Conservation (phyloP, 2,113 vertebrate species). For the Ivindomyrus marchei region DNA sequence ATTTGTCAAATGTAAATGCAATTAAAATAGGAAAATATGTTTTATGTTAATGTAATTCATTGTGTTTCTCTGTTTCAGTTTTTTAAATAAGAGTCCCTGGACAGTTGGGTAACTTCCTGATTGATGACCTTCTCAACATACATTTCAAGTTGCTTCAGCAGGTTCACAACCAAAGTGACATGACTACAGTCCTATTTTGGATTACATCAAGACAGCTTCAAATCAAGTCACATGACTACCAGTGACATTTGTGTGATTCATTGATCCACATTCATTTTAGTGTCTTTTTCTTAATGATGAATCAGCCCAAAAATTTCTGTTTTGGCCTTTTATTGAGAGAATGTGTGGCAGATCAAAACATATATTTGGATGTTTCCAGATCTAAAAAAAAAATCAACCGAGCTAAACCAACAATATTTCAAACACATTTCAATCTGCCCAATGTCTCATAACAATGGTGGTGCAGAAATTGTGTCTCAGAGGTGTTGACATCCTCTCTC, state of each 20-base stretch:
- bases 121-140: background rate
- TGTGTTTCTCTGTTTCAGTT: background rate
- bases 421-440: background rate
- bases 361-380: background rate
- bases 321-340: background rate
- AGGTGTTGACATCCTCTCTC: background rate
- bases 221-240: background rate
- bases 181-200: background rate
- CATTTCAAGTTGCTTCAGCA: background rate
- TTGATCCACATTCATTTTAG: background rate
- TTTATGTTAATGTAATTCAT: conserved; percentile 14
- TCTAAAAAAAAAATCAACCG: background rate
- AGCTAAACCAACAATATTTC: background rate
- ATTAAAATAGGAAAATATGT: conserved; percentile 55
- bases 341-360: background rate
- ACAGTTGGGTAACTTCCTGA: background rate
- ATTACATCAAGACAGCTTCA: background rate
- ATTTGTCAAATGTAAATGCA: conserved; percentile 65
- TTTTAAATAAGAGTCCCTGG: background rate
- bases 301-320: background rate
- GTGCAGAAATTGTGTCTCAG: background rate
- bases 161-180: background rate
- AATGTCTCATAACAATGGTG: background rate
- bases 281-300: background rate
- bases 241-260: background rate